Evolutionary conservation across 2,797 vertebrate genomes (phyloP), one percentile per base, ranked within the genome.

Genomic region (Schizothorax lantsangensis): DNA sequence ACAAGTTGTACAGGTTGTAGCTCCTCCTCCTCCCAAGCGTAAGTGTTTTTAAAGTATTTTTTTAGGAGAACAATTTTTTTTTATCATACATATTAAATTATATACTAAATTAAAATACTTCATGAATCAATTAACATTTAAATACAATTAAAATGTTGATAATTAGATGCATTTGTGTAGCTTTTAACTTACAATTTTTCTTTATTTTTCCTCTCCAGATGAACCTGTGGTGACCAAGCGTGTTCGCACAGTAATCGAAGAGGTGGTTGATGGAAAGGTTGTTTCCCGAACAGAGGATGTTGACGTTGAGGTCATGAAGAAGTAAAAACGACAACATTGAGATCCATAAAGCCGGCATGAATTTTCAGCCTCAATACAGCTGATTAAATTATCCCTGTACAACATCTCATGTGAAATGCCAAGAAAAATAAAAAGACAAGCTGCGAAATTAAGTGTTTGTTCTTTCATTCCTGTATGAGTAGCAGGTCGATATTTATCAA

Each of bases 241-340:
- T 85, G 96, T 92, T 62, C 97, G 92, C 91, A 95, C 96, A 3
- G 95, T 97, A 84, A 91, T 97, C 0, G 97, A 98, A 92, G 96
- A 98, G 87, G 90, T 97, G 0, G 57, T 98, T 4, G 94, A 98
- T 11, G 97, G 97, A 43, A 93, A 94, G 85, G 96, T 98, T 64
- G 94, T 98, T 8, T 94, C 94, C 15, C 92, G 92, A 84, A 92
- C 71, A 4, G 95, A 94, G 59, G 93, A 95, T 0, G 86, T 92
- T 71, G 91, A 90, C 36, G 23, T 89, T 0, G 71, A 91, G 19
- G 0, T 92, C 30, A 0, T 94, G 68, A 87, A 33, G 2, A 77
- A 89, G 2, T 91, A 92, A 75, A 45, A 75, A 57, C 1, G 7
- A 9, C 4, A 26, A 0, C 17, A 21, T 45, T 14, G 21, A 36